Conservation (phyloP, 1,140 invertebrate species). For the Contarinia nasturtii region DNA sequence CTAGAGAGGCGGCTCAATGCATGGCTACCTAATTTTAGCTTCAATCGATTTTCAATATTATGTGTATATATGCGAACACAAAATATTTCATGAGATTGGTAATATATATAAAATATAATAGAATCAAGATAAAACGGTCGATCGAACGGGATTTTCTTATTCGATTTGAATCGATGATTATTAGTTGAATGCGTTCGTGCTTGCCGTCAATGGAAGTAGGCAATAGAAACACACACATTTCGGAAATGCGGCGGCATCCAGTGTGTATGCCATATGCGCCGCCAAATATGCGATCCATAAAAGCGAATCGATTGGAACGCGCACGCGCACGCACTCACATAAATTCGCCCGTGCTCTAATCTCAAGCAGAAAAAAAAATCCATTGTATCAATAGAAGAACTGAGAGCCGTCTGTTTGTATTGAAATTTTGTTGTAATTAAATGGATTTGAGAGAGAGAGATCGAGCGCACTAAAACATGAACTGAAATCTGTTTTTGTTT, state of each 20-base stretch:
- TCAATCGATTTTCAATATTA: slow-evolving; percentile 1
- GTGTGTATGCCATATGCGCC: neutral
- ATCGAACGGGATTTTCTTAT: neutral
- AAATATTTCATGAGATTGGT: no score
- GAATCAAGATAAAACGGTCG: neutral
- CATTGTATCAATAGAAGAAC: no score
- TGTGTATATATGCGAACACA: neutral
- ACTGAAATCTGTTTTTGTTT: slow-evolving; percentile 14
- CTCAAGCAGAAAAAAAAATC: no score
- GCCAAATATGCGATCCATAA: neutral
- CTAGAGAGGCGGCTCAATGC: neutral
- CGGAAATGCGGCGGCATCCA: no score
- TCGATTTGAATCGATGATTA: neutral
- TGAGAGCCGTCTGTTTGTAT: neutral
- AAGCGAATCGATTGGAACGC: neutral
- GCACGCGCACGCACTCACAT: neutral
- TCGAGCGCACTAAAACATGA: slow-evolving; percentile 11
- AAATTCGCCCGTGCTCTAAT: no score
- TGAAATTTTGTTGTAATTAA: neutral
- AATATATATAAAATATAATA: no score
- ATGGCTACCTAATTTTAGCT: neutral
- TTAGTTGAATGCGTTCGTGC: no score
- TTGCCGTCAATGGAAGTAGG: neutral
- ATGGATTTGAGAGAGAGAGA: slow-evolving; percentile 1
- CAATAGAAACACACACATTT: no score